Evolutionary conservation across 2,888 invertebrate species (phyloP).

Genomic region (Siphonodentalium dalli): DNA sequence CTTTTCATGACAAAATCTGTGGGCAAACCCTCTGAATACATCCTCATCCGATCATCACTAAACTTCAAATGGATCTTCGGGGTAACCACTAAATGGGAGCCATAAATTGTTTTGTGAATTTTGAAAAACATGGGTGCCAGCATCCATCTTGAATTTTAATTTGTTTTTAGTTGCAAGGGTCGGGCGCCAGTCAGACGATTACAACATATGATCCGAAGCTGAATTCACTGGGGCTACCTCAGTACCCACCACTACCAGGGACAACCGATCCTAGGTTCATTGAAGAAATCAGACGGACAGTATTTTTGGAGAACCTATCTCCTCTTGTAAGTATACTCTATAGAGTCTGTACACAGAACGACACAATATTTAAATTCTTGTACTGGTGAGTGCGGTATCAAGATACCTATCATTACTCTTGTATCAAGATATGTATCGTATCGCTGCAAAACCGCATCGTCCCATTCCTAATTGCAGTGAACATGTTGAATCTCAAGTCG

Average conservation of each 20-base stretch:
- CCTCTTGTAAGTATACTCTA: constrained; percentile 68
- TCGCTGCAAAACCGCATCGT: no score
- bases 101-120: no score
- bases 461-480: no score
- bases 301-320: constrained; percentile 84
- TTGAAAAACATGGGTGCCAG: no score
- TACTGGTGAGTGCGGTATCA: background rate
- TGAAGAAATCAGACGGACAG: constrained; percentile 94
- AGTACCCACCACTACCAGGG: constrained; percentile 77
- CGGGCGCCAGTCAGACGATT: constrained; percentile 50
- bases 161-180: constrained; percentile 47
- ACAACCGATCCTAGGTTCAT: constrained; percentile 84
- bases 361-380: background rate
- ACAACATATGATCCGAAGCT: constrained; percentile 83
- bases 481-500: no score
- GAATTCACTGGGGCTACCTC: constrained; percentile 77
- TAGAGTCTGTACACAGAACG: background rate
- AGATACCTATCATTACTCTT: background rate
- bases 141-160: no score
- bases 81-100: no score
- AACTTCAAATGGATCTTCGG: no score
- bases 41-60: no score
- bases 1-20: no score
- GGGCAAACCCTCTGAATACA: no score
- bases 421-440: background rate